Evolutionary conservation across 2,797 vertebrate species (phyloP).

Genomic region (Ctenopoma kingsleyae): DNA sequence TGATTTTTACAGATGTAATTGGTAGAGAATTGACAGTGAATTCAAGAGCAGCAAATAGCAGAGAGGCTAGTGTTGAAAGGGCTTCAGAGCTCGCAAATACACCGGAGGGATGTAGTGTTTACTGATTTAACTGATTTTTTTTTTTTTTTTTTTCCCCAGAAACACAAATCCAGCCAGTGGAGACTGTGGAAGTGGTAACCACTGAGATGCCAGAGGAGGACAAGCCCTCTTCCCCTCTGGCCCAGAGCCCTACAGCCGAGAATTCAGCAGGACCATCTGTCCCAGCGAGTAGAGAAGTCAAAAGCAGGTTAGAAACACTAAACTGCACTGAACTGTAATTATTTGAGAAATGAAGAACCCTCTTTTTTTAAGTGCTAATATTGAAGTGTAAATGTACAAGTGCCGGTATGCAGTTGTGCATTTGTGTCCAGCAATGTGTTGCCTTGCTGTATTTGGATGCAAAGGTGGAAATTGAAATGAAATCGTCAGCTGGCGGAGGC

Average conservation of each 20-base stretch:
- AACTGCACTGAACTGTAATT: slow-evolving; percentile 41
- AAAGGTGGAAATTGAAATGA: slow-evolving; percentile 46
- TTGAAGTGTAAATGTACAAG: slow-evolving; percentile 5
- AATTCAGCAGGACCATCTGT: slow-evolving; percentile 86
- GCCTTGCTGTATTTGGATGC: slow-evolving; percentile 29
- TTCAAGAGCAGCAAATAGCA: slow-evolving; percentile 5
- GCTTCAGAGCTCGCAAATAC: slow-evolving; percentile 1
- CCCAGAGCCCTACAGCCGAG: slow-evolving; percentile 84
- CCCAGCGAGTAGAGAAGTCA: slow-evolving; percentile 89
- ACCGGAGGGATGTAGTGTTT: background rate
- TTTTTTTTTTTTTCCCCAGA: slow-evolving; percentile 77
- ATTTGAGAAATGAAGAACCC: background rate
- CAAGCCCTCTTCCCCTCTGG: slow-evolving; percentile 83
- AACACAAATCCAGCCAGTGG: slow-evolving; percentile 87
- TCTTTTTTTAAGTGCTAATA: background rate
- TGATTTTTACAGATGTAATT: slow-evolving; percentile 36
- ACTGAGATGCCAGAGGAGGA: slow-evolving; percentile 80
- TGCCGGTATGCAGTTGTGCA: slow-evolving; percentile 1
- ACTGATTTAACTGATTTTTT: slow-evolving; percentile 16
- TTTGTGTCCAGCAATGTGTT: slow-evolving; percentile 17
- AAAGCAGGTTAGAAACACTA: slow-evolving; percentile 90
- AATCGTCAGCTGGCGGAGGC: slow-evolving; percentile 52
- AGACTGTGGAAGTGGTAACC: slow-evolving; percentile 69
- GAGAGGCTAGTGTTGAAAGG: background rate
- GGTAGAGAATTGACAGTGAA: slow-evolving; percentile 14